A percentile compares a stretch with the other conserved stretches of the same genome.
Conservation (phyloP, 2,797 vertebrate genomes). For the Brotogeris chrysoptera region DNA sequence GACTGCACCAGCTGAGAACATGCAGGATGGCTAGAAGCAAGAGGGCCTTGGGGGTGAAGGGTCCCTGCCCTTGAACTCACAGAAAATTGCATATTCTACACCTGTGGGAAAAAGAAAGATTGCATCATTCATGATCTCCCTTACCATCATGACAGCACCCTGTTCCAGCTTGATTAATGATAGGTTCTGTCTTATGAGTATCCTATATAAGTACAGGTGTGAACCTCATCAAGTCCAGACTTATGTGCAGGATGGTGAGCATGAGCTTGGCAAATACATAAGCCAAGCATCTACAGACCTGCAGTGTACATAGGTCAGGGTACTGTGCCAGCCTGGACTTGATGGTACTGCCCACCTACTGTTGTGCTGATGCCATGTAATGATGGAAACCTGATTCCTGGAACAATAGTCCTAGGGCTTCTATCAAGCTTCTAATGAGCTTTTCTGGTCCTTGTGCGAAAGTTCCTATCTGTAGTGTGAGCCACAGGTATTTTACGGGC, state of each 20-base stretch:
- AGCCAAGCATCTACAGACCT: not conserved
- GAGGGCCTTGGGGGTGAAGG: not conserved
- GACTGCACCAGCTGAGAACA: not conserved
- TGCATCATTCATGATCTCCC: not conserved
- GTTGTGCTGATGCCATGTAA: not conserved
- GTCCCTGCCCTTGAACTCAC: not conserved
- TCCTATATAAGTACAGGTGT: not conserved
- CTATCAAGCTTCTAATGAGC: not conserved
- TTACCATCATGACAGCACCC: not conserved
- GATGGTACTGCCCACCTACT: accelerated
- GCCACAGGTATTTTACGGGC: not conserved
- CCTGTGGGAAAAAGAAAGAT: not conserved
- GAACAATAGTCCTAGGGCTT: not conserved
- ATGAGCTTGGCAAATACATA: not conserved
- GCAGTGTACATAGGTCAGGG: not conserved
- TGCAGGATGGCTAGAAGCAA: not conserved
- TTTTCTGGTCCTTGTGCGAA: not conserved
- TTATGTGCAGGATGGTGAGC: not conserved
- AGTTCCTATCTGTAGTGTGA: not conserved
- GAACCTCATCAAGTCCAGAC: not conserved
- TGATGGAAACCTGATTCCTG: not conserved
- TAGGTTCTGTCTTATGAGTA: not conserved
- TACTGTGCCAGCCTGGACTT: not conserved
- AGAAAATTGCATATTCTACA: not conserved
- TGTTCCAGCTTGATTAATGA: not conserved